These are phyloP conservation scores for Tetragonisca angustula DNA, from an alignment of 2,888 invertebrate species.

Conservation along the genomic window DNA sequence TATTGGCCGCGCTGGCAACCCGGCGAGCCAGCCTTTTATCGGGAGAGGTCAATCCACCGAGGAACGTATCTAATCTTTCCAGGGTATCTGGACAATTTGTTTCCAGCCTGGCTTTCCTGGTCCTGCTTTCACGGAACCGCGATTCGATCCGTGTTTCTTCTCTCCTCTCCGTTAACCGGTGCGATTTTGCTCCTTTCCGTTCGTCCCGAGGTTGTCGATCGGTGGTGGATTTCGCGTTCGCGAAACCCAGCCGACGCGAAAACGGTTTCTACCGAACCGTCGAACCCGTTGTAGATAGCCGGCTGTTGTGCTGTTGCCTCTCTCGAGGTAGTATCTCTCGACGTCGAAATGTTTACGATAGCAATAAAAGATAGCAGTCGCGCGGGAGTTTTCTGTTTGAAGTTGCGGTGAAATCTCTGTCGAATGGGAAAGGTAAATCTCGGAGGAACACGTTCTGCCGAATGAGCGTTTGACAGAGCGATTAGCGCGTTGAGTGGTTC, in stretches of 20 bases:
- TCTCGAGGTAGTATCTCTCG: not conserved
- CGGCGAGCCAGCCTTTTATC: conserved; percentile 37
- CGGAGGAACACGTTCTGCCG: not conserved
- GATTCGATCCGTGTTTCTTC: conserved; percentile 20
- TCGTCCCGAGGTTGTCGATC: not conserved
- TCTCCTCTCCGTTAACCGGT: not conserved
- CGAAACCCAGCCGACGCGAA: not conserved
- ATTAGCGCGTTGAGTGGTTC: conserved; percentile 3
- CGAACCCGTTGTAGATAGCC: not conserved
- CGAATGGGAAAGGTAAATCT: conserved; percentile 8
- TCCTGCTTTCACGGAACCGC: conserved; percentile 52
- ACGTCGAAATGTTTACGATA: not conserved
- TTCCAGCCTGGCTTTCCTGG: conserved; percentile 44
- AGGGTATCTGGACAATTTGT: conserved; percentile 60
- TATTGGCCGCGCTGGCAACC: conserved; percentile 25
- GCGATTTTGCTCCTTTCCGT: not conserved
- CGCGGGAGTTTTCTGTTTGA: not conserved
- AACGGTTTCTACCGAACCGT: not conserved
- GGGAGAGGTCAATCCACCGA: conserved; percentile 50
- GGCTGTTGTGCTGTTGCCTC: not conserved
- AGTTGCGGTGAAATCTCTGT: conserved; percentile 4
- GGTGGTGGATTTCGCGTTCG: conserved; percentile 11
- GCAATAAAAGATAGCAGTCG: not conserved
- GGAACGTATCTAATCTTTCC: conserved; percentile 58
- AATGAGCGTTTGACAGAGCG: conserved; percentile 6